These are phyloP conservation scores for cattle (Bos taurus) DNA, from an alignment of 2,113 vertebrate species.

Conservation along the genomic window DNA sequence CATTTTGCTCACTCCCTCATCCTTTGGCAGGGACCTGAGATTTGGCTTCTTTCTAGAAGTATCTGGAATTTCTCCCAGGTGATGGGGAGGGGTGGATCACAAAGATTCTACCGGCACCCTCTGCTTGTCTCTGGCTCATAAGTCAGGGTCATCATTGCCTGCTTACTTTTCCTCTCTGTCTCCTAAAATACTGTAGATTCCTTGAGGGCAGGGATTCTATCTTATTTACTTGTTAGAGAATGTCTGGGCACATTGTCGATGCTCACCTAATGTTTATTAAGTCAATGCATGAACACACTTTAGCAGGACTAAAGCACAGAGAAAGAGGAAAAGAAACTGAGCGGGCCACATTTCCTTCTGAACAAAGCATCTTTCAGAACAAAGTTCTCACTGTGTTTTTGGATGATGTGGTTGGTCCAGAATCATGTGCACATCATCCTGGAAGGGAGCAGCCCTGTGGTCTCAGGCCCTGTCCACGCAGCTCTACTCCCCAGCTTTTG, in stretches of 20 bases:
- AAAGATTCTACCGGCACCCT: rapidly evolving
- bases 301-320: background rate
- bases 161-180: background rate
- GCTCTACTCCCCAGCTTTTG: background rate
- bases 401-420: background rate
- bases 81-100: background rate
- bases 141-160: background rate
- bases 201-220: background rate
- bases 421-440: background rate
- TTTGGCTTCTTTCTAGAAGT: background rate
- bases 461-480: background rate
- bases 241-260: background rate
- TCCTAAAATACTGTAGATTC: constrained; percentile 35
- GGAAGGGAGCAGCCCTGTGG: background rate
- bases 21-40: background rate
- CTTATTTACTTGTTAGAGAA: background rate
- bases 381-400: background rate
- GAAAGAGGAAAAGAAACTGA: background rate
- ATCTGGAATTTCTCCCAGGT: background rate
- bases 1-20: background rate
- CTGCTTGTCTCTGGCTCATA: background rate
- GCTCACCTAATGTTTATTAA: background rate
- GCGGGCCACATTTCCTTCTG: background rate
- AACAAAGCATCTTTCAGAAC: background rate
- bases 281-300: background rate